Evolutionary conservation across 2,113 vertebrate species (phyloP).

Genomic region (Capreolus pygargus): DNA sequence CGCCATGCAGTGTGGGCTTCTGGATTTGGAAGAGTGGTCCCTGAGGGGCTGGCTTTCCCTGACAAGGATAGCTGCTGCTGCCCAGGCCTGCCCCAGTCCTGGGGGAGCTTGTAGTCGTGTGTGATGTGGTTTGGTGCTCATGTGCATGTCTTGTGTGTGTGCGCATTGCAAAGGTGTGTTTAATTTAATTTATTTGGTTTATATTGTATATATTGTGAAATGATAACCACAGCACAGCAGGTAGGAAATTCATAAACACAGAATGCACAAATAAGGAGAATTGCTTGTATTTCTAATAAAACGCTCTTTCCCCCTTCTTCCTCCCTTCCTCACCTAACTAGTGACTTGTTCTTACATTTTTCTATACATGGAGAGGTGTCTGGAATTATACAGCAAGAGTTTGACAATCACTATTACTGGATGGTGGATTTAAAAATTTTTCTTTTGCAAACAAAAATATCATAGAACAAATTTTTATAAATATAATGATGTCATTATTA

Average conservation of each 20-base stretch:
- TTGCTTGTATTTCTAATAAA: not conserved
- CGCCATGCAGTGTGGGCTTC: not conserved
- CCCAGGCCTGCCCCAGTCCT: not conserved
- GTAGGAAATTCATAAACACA: not conserved
- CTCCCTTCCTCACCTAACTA: not conserved
- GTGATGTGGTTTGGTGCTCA: not conserved
- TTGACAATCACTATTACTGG: not conserved
- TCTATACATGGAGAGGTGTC: not conserved
- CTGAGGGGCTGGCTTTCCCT: not conserved
- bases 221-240: not conserved
- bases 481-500: not conserved
- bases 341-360: not conserved
- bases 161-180: not conserved
- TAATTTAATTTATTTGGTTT: not conserved
- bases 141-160: not conserved
- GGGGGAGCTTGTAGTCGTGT: not conserved
- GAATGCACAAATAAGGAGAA: not conserved
- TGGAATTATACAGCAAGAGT: not conserved
- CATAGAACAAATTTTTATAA: not conserved
- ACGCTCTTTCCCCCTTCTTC: not conserved
- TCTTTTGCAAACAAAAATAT: not conserved
- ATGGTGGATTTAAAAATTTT: not conserved
- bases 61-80: not conserved
- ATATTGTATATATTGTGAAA: not conserved
- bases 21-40: not conserved